Evolutionary conservation across 2,888 invertebrate genomes (phyloP).

Genomic region (Marasmarcha lunaedactyla): DNA sequence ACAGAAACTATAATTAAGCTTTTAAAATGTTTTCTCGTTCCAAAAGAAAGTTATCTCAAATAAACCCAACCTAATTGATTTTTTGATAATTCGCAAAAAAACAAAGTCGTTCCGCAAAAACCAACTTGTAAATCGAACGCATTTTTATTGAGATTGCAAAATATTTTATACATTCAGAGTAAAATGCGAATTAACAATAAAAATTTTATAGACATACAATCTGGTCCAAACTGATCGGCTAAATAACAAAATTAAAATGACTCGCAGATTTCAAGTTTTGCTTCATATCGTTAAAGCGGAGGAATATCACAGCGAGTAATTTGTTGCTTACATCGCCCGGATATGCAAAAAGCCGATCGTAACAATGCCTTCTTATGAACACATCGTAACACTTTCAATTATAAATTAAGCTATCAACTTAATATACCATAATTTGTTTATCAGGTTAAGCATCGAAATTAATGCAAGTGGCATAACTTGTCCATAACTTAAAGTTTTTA

Average conservation of each 20-base stretch:
- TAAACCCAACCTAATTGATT: too few relatives aligned
- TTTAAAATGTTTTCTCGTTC: too few relatives aligned
- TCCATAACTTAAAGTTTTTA: slow-evolving; percentile 69
- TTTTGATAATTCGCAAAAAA: too few relatives aligned
- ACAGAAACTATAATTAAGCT: too few relatives aligned
- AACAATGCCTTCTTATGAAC: slow-evolving; percentile 59
- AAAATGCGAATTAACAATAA: slow-evolving; percentile 26
- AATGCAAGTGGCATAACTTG: slow-evolving; percentile 68
- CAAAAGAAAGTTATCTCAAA: too few relatives aligned
- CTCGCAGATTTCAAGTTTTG: background rate
- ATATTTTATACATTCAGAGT: slow-evolving; percentile 24
- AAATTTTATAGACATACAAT: slow-evolving; percentile 30
- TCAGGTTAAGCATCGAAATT: slow-evolving; percentile 69
- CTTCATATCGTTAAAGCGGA: slow-evolving; percentile 8
- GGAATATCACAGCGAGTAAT: slow-evolving; percentile 36
- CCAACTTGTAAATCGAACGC: background rate
- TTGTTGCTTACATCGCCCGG: slow-evolving; percentile 42
- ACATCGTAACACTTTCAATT: slow-evolving; percentile 61
- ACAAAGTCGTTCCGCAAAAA: slow-evolving; percentile 13
- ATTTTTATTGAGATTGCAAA: slow-evolving; percentile 22
- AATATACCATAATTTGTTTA: slow-evolving; percentile 69
- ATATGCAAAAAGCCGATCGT: slow-evolving; percentile 45
- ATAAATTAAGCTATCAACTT: slow-evolving; percentile 70
- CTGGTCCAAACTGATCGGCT: slow-evolving; percentile 19
- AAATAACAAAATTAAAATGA: background rate